Base-by-base conservation (phyloP, 2,888 invertebrate genomes). In the Mimas tiliae region DNA sequence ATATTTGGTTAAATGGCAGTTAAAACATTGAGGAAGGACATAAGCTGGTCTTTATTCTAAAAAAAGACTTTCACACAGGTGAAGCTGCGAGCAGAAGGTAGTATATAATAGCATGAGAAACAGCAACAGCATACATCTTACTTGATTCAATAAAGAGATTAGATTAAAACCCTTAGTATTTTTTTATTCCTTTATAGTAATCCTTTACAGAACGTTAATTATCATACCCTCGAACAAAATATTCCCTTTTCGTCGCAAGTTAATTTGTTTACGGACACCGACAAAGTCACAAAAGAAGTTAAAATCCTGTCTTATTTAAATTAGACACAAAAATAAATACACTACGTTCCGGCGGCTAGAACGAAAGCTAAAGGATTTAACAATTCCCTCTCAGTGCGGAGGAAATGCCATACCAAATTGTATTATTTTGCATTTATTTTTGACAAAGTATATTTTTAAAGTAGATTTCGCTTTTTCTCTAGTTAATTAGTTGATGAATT, bases 371-470 rank as follows among this genome's bases (percentile, higher is more conserved):
- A 62, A 50, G 42, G 65, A 42, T 88, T 88, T 87, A 87, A 86
- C 87, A 87, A 87, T 85, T 84, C 83, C 81, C 76, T 82, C 77
- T 80, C 69, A 66, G 77, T 77, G 77, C 77, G 76, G 81, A 76
- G 83, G 80, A 82, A 80, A 85, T 88, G 90, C 84, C 90, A 85
- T 88, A 82, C 86, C 81, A 90, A 91, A 92, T 92, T 92, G 92
- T 92, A 93, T 93, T 92, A 91, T 91, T 91, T 91, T 90, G 90
- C 92, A 93, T 93, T 90, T 84, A 90, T 88, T 91, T 91, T 89
- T 91, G 88, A 89, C 88, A 88, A 88, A 88, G 87, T 85, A 84
- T 82, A 82, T 84, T 85, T 81, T 77, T 76, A 76, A 73, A 74
- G 74, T 69, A 38, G 50, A 62, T 38, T 45, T 62, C 27, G 27